Evolutionary conservation across 2,113 vertebrate genomes (phyloP), one percentile per base, ranked within the genome.

Genomic region (Atlantisia rogersi): DNA sequence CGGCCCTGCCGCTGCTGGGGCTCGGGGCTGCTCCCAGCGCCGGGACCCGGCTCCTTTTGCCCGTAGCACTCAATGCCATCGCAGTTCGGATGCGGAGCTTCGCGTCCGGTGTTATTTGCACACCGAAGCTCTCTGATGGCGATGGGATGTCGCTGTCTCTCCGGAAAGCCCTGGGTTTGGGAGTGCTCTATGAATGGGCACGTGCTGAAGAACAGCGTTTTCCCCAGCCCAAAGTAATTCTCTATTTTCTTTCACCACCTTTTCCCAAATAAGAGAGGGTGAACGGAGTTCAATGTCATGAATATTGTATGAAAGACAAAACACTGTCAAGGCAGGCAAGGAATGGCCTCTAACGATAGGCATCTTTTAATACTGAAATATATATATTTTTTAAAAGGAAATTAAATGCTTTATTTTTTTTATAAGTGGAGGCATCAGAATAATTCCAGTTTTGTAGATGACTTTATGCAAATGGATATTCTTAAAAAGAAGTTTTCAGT

Each of bases 391-490:
- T 53, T 50, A 25, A 12, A 12, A 63, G 65, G 77, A 94, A 79
- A 73, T 75, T 3, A 94, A 91, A 59, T 77, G 31, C 68, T 56
- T 63, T 67, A 12, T 71, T 79, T 93, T 42, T 77, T 65, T 63
- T 20, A 56, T 78, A 84, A 95, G 50, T 86, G 35, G 70, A 90
- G 50, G 28, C 76, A 75, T 92, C 84, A 58, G 89, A 88, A 82
- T 93, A 94, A 92, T 95, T 86, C 50, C 68, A 84, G n/a, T 81
- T 85, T 88, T 31, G 17, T 76, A 86, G 77, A 92, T 8, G 9
- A 84, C 70, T 92, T 95, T 90, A 97, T 96, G 92, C 94, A 95
- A 96, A 95, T 90, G 62, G 60, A 60, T 82, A 52, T 20, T 83
- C 83, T 95, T 87, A 63, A 90, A 91, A 94, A 80, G 89, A 82